Base-by-base conservation (phyloP, 2,888 invertebrate species). In the Ochlodes sylvanus region DNA sequence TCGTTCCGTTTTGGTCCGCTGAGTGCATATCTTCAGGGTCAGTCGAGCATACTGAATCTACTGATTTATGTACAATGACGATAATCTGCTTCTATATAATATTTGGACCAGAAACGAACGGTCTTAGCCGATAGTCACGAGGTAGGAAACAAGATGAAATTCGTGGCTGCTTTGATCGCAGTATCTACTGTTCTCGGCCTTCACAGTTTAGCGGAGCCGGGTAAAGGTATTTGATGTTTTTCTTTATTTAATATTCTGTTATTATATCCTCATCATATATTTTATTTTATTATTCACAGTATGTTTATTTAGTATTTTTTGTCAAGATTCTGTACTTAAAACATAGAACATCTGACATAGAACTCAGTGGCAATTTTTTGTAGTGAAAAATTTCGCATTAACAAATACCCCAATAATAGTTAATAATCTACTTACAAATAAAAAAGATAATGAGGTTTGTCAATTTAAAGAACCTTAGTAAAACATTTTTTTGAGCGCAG, bases 21-120 rank as follows among this genome's bases (percentile, higher is more conserved):
- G 74, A 76, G 75, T 77, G 83, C 85, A 58, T 82, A 69, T 68
- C 70, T 78, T 76, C 71, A 79, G 62, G 82, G 76, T 75, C 72
- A 63, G 61, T 71, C 69, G 76, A 80, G 85, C 88, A 68, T 80
- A 71, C 42, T 72, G 71, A 73, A 78, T 79, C 75, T 70, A 52
- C 66, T 72, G 78, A 76, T 76, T 68, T 38, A 15, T 38, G 32
- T 73, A 69, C 68, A 70, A 65, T 69, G 17, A 54, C 27, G 75
- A 75, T 75, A 73, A 70, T 56, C 47, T 52, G 66, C 64, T 71
- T 72, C 70, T 77, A 77, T 76, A 75, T 73, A 76, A 73, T 71
- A 63, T 64, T 68, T 38, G 54, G 62, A 68, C 42, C 55, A 62
- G 63, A 60, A 60, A 42, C 52, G 62, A 55, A 61, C 32, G 38